Conservation (phyloP, 2,113 vertebrate genomes). For the Lontra canadensis region DNA sequence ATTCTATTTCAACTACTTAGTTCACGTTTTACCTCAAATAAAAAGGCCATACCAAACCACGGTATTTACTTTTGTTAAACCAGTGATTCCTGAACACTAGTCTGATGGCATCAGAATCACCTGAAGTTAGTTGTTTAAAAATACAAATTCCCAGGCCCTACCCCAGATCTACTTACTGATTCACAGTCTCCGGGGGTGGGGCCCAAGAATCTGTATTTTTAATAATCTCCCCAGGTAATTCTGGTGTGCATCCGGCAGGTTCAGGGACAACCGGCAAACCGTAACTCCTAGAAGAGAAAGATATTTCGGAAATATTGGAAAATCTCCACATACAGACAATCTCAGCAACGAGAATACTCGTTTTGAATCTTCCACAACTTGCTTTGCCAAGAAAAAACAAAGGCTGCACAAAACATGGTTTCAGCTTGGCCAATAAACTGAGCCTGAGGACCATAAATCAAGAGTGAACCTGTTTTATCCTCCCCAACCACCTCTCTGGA, state of each 20-base stretch:
- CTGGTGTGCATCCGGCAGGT: slow-evolving; percentile 65
- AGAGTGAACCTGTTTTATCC: background rate
- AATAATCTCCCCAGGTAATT: slow-evolving; percentile 74
- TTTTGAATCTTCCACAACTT: slow-evolving; percentile 10
- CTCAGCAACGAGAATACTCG: background rate
- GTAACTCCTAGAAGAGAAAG: slow-evolving; percentile 69
- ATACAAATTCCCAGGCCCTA: slow-evolving; percentile 66
- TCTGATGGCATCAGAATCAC: slow-evolving; percentile 60
- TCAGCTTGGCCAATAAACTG: background rate
- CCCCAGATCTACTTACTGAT: slow-evolving; percentile 74
- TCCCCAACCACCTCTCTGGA: background rate
- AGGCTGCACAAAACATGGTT: background rate
- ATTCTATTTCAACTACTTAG: background rate
- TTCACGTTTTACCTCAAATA: slow-evolving; percentile 1
- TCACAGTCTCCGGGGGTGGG: slow-evolving; percentile 62
- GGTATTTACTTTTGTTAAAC: background rate
- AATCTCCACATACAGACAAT: background rate
- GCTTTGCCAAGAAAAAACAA: background rate
- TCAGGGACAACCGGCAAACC: slow-evolving; percentile 54
- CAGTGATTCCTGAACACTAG: slow-evolving; percentile 19
- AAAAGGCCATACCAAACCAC: background rate
- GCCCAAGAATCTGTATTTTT: slow-evolving; percentile 77
- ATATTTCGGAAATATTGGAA: slow-evolving; percentile 16
- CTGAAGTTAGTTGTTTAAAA: slow-evolving; percentile 66
- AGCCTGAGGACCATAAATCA: background rate